Base-by-base conservation (phyloP, 2,113 vertebrate genomes). In the Cnemophilus loriae region DNA sequence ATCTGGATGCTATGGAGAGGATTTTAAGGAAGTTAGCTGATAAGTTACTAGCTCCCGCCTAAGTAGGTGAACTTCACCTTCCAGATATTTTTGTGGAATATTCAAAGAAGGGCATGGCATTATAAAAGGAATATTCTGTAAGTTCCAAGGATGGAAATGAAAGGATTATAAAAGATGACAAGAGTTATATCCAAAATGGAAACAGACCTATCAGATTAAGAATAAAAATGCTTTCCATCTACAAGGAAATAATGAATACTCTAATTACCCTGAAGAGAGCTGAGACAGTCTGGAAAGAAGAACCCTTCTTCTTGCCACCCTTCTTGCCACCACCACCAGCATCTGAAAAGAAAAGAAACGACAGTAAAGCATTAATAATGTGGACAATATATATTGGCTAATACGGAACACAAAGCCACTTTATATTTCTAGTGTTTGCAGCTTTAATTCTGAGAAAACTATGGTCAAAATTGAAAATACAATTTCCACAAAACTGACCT, bases 251-350 rank as follows among this genome's bases (percentile, higher is more conserved):
- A 67, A 41, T 12, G 6, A 87, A 41, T 59, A 46, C 2, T 33
- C 4, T 22, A 42, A 28, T 78, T 90, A 91, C 94, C 24, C 94
- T 55, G 78, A 95, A 95, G 8, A 96, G 91, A 80, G 93, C 95
- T 37, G 91, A 96, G 10, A 96, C 95, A 44, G 93, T 96, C 83
- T 96, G 95, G 82, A 95, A 95, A 27, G 95, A 95, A 67, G 94
- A 95, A n/a, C 94, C 94, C 89, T 95, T 95, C 89, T 94, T 95
- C 81, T 94, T 95, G 18, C 65, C 95, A 23, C 95, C 94, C n/a
- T 95, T 95, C n/a, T 95, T 91, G 14, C 89, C 88, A 35, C 94
- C 91, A 49, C 98, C 97, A 86, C 71, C 63, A 76, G 33, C 44
- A 16, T 95, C 95, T 96, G 35, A 5, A 61, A 60, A 53, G 5